These are phyloP conservation scores for Melitaea athalia DNA, from an alignment of 2,888 invertebrate genomes.

Conservation along the genomic window DNA sequence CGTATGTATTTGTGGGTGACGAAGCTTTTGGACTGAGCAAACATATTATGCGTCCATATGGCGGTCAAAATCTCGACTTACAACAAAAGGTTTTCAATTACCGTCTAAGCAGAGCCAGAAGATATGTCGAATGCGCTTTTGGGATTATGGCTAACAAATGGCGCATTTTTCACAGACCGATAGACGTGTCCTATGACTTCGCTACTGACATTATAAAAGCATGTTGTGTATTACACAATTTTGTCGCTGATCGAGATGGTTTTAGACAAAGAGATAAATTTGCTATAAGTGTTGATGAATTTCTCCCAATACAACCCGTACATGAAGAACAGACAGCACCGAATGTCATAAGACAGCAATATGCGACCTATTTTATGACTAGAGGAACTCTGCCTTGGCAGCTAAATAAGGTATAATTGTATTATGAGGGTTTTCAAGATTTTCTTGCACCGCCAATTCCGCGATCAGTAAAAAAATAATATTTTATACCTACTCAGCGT, in stretches of 20 bases:
- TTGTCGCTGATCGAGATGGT: constrained; percentile 8
- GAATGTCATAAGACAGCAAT: constrained; percentile 40
- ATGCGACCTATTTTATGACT: constrained; percentile 40
- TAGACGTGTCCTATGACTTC: constrained; percentile 23
- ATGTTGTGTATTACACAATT: constrained; percentile 7
- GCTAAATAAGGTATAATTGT: constrained; percentile 37
- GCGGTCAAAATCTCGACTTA: constrained; percentile 28
- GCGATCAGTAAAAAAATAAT: too few relatives aligned
- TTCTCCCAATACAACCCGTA: constrained; percentile 38
- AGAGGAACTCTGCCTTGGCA: constrained; percentile 41
- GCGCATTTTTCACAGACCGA: constrained; percentile 41
- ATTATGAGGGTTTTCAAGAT: too few relatives aligned
- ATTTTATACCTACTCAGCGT: too few relatives aligned
- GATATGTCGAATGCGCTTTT: constrained; percentile 38
- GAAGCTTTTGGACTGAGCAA: constrained; percentile 40
- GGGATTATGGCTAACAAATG: constrained; percentile 41
- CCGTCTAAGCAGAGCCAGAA: constrained; percentile 33
- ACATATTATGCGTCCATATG: constrained; percentile 42
- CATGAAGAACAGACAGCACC: constrained; percentile 37
- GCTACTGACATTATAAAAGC: constrained; percentile 37
- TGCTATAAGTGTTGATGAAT: constrained; percentile 41
- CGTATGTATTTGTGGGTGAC: constrained; percentile 41
- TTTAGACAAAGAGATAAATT: constrained; percentile 36
- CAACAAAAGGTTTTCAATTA: constrained; percentile 40
- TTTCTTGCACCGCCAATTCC: too few relatives aligned